These are phyloP conservation scores for Onthophagus sagittarius DNA, from an alignment of 2,888 invertebrate genomes.

Conservation along the genomic window DNA sequence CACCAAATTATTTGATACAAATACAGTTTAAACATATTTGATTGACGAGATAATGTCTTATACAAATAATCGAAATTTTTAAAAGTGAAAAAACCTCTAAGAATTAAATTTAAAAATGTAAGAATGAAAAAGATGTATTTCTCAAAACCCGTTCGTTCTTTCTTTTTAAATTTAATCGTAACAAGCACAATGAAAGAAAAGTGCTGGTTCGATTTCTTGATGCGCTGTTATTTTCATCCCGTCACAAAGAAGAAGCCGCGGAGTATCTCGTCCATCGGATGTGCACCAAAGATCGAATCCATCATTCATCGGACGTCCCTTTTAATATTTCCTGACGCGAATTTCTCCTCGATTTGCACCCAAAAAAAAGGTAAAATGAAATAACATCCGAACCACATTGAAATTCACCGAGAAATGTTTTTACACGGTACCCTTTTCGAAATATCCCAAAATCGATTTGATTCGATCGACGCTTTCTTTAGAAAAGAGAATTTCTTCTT, in stretches of 20 bases:
- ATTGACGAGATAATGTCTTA: too few species aligned
- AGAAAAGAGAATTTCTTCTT: not conserved
- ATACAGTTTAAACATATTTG: too few species aligned
- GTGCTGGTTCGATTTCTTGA: too few species aligned
- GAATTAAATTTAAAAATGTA: not conserved
- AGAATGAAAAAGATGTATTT: not conserved
- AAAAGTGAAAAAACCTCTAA: too few species aligned
- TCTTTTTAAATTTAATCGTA: too few species aligned
- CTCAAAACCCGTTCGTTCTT: not conserved
- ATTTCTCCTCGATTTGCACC: not conserved
- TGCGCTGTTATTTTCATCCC: too few species aligned
- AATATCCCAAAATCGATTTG: not conserved
- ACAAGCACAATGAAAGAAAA: too few species aligned
- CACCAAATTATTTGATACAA: too few species aligned
- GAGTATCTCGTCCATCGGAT: not conserved
- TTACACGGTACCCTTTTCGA: not conserved
- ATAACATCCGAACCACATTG: not conserved
- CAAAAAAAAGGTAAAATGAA: not conserved
- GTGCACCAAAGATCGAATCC: not conserved
- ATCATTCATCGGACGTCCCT: not conserved
- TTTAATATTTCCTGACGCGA: not conserved
- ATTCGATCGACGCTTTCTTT: not conserved
- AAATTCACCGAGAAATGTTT: not conserved
- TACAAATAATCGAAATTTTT: too few species aligned
- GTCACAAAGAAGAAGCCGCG: not conserved